Evolutionary conservation across 2,113 vertebrate species (phyloP), one percentile per base, ranked within the genome.

Genomic region (Dasyornis broadbenti): DNA sequence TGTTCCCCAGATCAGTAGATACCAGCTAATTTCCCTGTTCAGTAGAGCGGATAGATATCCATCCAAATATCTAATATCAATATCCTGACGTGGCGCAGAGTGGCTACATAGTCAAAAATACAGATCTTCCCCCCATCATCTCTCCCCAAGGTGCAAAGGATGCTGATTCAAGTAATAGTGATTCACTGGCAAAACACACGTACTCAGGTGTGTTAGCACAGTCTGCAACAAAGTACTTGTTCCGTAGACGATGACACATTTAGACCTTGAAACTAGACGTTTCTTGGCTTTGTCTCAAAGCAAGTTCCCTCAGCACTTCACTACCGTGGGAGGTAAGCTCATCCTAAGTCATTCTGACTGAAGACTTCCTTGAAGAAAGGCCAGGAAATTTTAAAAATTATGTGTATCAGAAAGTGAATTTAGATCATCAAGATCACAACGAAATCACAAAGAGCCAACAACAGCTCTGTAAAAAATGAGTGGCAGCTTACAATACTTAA

Each of bases 231-330:
- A 39, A 27, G 8, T 7, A 15, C 42, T 13, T 81, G 24, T 52
- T 75, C 6, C 11, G 22, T 39, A 39, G 17, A 16, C 0, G 0
- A 14, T 13, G 40, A 20, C 0, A 0, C 1, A 0, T 31, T 81
- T 83, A 50, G 81, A 54, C 19, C 20, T 15, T 37, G 45, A 45
- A 82, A 72, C 11, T 22, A 18, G 19, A 70, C 21, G 4, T 76
- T 80, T 65, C 28, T 65, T 76, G 37, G 5, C 37, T 7, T 0
- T 75, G 24, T 35, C 31, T 87, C 57, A 61, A 77, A 47, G n/a
- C 8, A 61, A 39, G 19, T 70, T 88, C 35, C 40, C 18, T 54
- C 28, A 45, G 6, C 17, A 64, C 24, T 78, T 92, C 33, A 56
- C 8, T 33, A 2, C 23, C 65, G 49, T 42, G n/a, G 10, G 65